These are phyloP conservation scores for Brevimyrus niger DNA, from an alignment of 2,113 vertebrate species.

Conservation along the genomic window DNA sequence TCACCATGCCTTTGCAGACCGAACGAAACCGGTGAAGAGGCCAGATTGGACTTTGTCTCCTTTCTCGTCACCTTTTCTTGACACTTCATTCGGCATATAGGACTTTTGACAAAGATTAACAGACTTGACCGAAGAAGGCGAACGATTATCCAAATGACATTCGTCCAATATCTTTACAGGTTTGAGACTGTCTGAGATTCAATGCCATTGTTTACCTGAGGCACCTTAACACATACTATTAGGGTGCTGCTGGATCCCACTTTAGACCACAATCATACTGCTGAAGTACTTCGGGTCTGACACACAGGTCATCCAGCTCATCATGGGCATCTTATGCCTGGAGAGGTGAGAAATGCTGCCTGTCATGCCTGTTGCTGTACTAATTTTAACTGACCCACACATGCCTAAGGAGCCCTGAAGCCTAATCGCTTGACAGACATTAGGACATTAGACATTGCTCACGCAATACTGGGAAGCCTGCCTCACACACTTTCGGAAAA, in stretches of 20 bases:
- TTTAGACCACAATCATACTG: background rate
- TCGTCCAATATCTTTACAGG: background rate
- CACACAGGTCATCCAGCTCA: background rate
- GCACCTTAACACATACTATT: background rate
- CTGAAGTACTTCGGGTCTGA: background rate
- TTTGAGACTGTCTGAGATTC: background rate
- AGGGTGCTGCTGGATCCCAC: background rate
- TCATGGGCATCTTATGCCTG: background rate
- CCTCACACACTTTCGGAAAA: background rate
- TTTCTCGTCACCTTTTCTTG: background rate
- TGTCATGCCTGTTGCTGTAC: background rate
- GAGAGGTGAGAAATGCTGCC: background rate
- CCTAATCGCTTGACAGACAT: background rate
- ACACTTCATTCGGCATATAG: background rate
- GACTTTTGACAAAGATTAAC: background rate
- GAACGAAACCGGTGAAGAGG: background rate
- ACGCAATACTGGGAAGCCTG: background rate
- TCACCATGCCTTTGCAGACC: background rate
- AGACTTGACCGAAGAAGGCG: background rate
- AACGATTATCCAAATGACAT: background rate
- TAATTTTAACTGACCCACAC: background rate
- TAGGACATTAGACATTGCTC: background rate
- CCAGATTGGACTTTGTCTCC: background rate
- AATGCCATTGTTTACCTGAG: background rate
- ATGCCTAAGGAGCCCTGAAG: background rate